phyloP scores from a whole-genome alignment of 2,888 invertebrate species.

The Conistra vaccinii region DNA sequence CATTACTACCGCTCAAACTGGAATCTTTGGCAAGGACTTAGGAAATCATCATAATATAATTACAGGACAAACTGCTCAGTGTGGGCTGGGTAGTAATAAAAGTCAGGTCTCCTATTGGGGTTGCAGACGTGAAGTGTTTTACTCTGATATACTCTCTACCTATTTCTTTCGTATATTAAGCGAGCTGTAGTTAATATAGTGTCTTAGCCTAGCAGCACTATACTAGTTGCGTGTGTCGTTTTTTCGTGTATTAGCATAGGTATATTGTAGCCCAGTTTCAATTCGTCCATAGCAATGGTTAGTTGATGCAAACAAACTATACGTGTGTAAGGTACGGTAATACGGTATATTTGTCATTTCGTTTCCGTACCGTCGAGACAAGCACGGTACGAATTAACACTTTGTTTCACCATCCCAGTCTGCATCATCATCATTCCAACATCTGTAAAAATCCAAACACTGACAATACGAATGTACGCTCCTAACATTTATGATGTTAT shows the following conservation, averaged over 20 bases:
- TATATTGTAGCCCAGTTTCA: slow-evolving; percentile 84
- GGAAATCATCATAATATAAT: slow-evolving; percentile 16
- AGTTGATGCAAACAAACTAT: slow-evolving; percentile 89
- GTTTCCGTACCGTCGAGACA: slow-evolving; percentile 95
- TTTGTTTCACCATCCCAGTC: slow-evolving; percentile 98
- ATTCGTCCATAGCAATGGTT: slow-evolving; percentile 85
- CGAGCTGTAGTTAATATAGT: slow-evolving; percentile 80
- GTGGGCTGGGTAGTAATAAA: slow-evolving; percentile 68
- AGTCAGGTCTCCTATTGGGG: slow-evolving; percentile 54
- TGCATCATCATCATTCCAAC: slow-evolving; percentile 99
- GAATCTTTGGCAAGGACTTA: slow-evolving; percentile 11
- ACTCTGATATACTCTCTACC: slow-evolving; percentile 66
- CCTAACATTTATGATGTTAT: slow-evolving; percentile 74
- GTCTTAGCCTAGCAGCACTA: slow-evolving; percentile 86
- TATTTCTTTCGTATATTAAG: slow-evolving; percentile 72
- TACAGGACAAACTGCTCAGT: slow-evolving; percentile 13
- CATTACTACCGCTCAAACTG: slow-evolving; percentile 74
- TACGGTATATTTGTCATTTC: slow-evolving; percentile 83
- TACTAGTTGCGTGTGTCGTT: slow-evolving; percentile 87
- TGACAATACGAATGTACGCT: slow-evolving; percentile 88
- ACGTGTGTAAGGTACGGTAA: slow-evolving; percentile 88
- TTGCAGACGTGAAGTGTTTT: slow-evolving; percentile 75
- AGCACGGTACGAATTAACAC: slow-evolving; percentile 94
- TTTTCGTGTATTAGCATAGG: slow-evolving; percentile 86
- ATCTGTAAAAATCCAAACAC: slow-evolving; percentile 95